These are phyloP conservation scores for Melangyna quadrimaculata DNA, from an alignment of 2,888 invertebrate genomes.

Conservation along the genomic window DNA sequence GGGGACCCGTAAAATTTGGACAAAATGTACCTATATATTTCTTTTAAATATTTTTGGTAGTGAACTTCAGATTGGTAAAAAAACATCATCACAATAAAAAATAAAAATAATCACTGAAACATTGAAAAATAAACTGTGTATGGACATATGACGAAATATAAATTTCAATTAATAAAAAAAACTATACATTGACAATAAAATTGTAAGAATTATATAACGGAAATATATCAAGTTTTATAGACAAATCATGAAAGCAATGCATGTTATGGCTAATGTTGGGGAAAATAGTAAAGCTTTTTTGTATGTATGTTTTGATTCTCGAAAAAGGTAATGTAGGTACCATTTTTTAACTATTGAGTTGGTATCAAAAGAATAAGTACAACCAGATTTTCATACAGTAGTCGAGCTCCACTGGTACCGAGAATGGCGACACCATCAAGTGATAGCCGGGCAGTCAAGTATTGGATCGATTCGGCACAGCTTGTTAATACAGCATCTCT, in stretches of 20 bases:
- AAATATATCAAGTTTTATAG: not conserved
- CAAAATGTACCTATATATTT: no score
- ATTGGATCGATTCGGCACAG: slow-evolving; percentile 39
- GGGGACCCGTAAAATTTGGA: no score
- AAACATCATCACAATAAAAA: no score
- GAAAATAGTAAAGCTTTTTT: slow-evolving; percentile 43
- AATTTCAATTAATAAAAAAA: not conserved
- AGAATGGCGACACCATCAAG: slow-evolving; percentile 61
- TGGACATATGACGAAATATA: no score
- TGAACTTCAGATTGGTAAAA: no score
- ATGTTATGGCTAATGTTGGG: slow-evolving; percentile 37
- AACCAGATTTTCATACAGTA: slow-evolving; percentile 69
- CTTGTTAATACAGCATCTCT: slow-evolving; percentile 48
- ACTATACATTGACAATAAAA: not conserved
- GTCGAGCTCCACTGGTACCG: slow-evolving; percentile 59
- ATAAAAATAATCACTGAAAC: no score
- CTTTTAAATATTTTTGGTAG: no score
- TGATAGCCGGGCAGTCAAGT: slow-evolving; percentile 48
- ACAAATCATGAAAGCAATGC: slow-evolving; percentile 42
- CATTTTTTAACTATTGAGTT: slow-evolving; percentile 67
- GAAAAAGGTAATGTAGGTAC: slow-evolving; percentile 74
- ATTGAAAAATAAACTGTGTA: no score
- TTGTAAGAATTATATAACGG: not conserved
- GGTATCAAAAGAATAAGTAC: slow-evolving; percentile 66
- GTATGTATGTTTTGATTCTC: slow-evolving; percentile 59